Evolutionary conservation across 2,113 vertebrate species (phyloP).

Genomic region (Pterocles gutturalis): DNA sequence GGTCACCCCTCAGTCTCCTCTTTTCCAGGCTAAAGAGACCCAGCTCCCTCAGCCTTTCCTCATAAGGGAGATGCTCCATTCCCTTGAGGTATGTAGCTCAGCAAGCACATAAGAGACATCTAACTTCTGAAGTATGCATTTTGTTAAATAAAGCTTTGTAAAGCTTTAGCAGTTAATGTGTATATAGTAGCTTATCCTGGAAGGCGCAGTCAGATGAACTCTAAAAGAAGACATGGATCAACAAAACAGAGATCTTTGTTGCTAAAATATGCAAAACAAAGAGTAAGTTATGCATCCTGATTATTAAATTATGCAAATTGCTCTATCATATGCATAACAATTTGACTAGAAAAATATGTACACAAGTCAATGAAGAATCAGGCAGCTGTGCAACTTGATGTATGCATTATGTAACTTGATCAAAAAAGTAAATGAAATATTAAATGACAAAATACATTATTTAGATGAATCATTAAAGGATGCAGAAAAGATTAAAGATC

Average conservation of each 20-base stretch:
- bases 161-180: not conserved
- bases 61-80: too few relatives aligned
- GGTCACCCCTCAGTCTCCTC: too few relatives aligned
- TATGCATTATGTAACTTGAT: conserved; percentile 42
- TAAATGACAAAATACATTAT: conserved; percentile 46
- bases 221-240: conserved; percentile 33
- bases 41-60: too few relatives aligned
- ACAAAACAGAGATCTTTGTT: not conserved
- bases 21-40: too few relatives aligned
- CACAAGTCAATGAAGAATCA: conserved; percentile 56
- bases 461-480: conserved; percentile 13
- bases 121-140: not conserved
- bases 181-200: not conserved
- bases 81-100: not conserved
- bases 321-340: conserved; percentile 15
- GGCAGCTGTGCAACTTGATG: not conserved
- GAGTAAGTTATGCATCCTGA: conserved; percentile 49
- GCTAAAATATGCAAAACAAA: conserved; percentile 54
- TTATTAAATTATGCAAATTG: conserved; percentile 62
- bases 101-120: not conserved
- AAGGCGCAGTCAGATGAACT: not conserved
- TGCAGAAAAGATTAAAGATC: not conserved
- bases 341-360: conserved; percentile 65
- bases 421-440: conserved; percentile 64
- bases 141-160: not conserved